These are phyloP conservation scores for Spodoptera frugiperda DNA, from an alignment of 1,140 invertebrate species.

Conservation along the genomic window DNA sequence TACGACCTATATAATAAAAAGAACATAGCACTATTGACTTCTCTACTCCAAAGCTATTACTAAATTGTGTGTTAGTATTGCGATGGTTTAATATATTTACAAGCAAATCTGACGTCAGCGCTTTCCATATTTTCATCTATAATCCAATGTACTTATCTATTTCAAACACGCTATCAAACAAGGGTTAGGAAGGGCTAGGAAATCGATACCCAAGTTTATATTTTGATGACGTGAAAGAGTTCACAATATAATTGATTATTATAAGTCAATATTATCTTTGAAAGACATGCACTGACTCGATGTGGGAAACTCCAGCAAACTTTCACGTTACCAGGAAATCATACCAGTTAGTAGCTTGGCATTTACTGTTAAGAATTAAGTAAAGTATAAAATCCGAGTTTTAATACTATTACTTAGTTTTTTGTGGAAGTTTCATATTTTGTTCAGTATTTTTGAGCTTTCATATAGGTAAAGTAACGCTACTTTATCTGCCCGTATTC, in stretches of 20 bases:
- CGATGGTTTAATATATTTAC: background rate
- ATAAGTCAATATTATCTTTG: background rate
- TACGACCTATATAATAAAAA: too few relatives aligned
- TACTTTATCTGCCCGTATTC: too few relatives aligned
- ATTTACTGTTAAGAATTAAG: background rate
- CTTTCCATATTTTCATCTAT: conserved; percentile 10
- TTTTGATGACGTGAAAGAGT: background rate
- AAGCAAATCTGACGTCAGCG: background rate
- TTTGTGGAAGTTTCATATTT: too few relatives aligned
- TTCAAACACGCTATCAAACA: background rate
- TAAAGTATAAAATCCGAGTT: background rate
- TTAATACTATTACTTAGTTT: too few relatives aligned
- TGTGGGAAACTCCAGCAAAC: background rate
- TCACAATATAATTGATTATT: background rate
- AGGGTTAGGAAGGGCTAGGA: background rate
- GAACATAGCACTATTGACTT: too few relatives aligned
- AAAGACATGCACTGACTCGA: background rate
- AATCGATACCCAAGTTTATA: background rate
- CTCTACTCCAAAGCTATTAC: too few relatives aligned
- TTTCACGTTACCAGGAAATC: background rate
- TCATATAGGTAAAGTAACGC: too few relatives aligned
- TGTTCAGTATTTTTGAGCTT: too few relatives aligned
- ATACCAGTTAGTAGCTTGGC: background rate
- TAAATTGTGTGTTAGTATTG: too few relatives aligned
- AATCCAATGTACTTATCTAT: background rate